These are phyloP conservation scores for Promerops cafer DNA, from an alignment of 2,113 vertebrate genomes.

Conservation along the genomic window DNA sequence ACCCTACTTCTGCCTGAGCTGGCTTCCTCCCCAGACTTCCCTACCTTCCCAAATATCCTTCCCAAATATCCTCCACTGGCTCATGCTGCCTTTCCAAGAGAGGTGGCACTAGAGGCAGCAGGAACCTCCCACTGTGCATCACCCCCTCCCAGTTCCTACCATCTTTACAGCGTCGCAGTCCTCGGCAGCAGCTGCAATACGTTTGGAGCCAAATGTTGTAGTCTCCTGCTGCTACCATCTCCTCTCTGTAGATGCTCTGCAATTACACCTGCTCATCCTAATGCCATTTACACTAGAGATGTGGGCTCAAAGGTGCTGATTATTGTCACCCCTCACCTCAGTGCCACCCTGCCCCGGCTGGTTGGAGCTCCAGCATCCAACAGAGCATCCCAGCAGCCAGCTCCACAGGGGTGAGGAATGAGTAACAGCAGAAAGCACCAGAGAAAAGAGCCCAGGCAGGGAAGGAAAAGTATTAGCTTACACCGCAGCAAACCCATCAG, in stretches of 20 bases:
- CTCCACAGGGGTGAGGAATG: background rate
- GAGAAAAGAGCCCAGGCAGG: background rate
- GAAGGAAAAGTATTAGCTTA: background rate
- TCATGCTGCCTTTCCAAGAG: background rate
- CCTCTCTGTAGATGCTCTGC: background rate
- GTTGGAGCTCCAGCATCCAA: background rate
- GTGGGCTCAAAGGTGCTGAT: fast-evolving
- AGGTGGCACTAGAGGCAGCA: background rate
- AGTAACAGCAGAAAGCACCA: background rate
- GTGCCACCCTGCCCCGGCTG: too few relatives aligned
- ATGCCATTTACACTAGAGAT: background rate
- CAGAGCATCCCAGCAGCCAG: background rate
- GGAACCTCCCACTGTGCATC: background rate
- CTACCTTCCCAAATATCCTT: background rate
- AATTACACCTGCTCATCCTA: background rate
- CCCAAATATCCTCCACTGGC: background rate
- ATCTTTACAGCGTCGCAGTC: background rate
- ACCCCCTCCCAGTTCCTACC: background rate
- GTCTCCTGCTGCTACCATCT: background rate
- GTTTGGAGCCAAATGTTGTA: background rate
- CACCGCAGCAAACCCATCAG: background rate
- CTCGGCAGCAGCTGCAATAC: background rate
- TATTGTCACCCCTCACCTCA: background rate
- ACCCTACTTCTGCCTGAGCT: background rate
- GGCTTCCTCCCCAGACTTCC: background rate